phyloP scores from a whole-genome alignment of 2,113 vertebrate species.

The Strix uralensis region DNA sequence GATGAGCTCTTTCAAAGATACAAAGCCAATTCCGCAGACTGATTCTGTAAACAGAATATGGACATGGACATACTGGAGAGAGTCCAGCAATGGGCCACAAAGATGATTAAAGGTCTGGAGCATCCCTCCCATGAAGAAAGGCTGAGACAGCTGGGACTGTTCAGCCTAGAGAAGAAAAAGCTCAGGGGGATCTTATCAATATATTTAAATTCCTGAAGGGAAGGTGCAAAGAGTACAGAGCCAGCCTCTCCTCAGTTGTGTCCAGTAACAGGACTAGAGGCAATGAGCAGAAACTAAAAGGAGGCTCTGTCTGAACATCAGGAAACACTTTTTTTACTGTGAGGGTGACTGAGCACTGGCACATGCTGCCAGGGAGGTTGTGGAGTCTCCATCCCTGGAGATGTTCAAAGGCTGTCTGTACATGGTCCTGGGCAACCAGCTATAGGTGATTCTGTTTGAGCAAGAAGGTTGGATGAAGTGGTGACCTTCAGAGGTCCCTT shows the following conservation, averaged over 20 bases:
- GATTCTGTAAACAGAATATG: too few relatives aligned
- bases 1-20: neutral
- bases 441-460: neutral
- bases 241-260: neutral
- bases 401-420: neutral
- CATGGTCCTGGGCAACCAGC: neutral
- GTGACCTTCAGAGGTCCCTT: neutral
- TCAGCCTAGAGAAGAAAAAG: neutral
- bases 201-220: neutral
- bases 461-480: neutral
- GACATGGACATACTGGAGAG: neutral
- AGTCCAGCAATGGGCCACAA: neutral
- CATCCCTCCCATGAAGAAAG: neutral
- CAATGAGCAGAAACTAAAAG: neutral
- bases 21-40: neutral
- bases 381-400: neutral
- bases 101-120: neutral
- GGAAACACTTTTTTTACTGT: neutral
- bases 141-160: neutral
- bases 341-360: neutral
- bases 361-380: neutral
- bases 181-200: fast-evolving
- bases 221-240: neutral
- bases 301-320: neutral
- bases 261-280: neutral